These are phyloP conservation scores for Smutsia gigantea DNA, from an alignment of 2,797 vertebrate genomes.

Conservation along the genomic window DNA sequence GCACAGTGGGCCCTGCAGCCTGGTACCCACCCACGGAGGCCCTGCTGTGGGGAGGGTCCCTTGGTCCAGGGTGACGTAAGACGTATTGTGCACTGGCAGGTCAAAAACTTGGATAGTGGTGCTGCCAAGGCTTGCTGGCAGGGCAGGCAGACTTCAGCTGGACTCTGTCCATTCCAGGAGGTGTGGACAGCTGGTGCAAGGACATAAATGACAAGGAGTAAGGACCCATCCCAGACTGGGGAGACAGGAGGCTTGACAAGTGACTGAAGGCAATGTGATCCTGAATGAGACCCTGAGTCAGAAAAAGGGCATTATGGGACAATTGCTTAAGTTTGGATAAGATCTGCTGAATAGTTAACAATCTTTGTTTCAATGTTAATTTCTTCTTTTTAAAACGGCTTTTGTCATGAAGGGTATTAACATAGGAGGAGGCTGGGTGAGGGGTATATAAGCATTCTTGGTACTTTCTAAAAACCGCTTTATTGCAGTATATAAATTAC, in stretches of 20 bases:
- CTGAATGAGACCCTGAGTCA: background rate
- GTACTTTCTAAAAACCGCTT: background rate
- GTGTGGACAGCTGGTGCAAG: background rate
- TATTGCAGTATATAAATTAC: background rate
- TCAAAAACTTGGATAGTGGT: background rate
- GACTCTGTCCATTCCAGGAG: background rate
- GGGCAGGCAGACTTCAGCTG: background rate
- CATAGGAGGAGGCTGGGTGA: background rate
- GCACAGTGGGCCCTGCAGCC: background rate
- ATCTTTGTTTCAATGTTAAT: background rate
- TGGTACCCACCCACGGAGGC: fast-evolving
- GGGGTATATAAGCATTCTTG: background rate
- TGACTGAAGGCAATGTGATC: background rate
- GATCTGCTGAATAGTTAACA: background rate
- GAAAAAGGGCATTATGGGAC: background rate
- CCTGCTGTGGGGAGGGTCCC: background rate
- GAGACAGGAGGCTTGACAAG: background rate
- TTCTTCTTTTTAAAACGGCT: background rate
- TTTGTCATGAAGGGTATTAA: background rate
- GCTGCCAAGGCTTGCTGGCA: background rate
- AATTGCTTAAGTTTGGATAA: background rate
- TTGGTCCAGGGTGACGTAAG: background rate
- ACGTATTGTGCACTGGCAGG: background rate
- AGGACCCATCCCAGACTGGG: background rate
- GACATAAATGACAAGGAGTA: background rate